A percentile compares a stretch with the other conserved stretches of the same genome.
Evolutionary conservation across 1,140 invertebrate genomes (phyloP).

Genomic region (Drosophila sechellia): DNA sequence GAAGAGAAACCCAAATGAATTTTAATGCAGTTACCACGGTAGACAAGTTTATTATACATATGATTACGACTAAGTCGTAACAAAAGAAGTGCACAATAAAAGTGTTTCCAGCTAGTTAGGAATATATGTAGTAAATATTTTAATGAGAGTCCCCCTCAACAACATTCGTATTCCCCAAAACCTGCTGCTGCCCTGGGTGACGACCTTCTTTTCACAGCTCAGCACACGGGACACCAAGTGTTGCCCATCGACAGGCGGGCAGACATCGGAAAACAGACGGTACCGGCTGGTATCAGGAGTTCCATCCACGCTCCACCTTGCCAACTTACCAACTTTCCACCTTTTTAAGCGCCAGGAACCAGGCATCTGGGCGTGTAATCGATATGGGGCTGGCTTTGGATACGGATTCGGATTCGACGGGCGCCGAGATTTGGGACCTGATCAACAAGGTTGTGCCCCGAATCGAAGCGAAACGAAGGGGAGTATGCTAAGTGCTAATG

Average conservation of each 20-base stretch:
- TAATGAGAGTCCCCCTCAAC: slow-evolving; percentile 33
- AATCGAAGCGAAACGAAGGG: slow-evolving; percentile 23
- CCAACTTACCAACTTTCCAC: background rate
- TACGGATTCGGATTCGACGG: slow-evolving; percentile 28
- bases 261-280: slow-evolving; percentile 12
- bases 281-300: slow-evolving; percentile 48
- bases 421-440: slow-evolving; percentile 19
- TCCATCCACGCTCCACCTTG: background rate
- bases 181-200: slow-evolving; percentile 42
- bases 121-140: slow-evolving; percentile 2
- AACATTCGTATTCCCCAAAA: slow-evolving; percentile 24
- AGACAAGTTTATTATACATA: background rate
- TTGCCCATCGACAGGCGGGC: slow-evolving; percentile 44
- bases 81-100: slow-evolving; percentile 3
- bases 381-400: slow-evolving; percentile 31
- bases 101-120: slow-evolving; percentile 1
- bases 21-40: too few relatives aligned
- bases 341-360: background rate
- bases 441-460: slow-evolving; percentile 68
- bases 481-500: slow-evolving; percentile 70
- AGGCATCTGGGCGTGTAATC: slow-evolving; percentile 45
- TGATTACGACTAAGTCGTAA: background rate
- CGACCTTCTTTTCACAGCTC: slow-evolving; percentile 57
- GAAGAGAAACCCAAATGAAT: background rate
- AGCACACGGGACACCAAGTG: slow-evolving; percentile 26